Evolutionary conservation across 2,888 invertebrate genomes (phyloP), one percentile per base, ranked within the genome.

Genomic region (Thalpophila matura): DNA sequence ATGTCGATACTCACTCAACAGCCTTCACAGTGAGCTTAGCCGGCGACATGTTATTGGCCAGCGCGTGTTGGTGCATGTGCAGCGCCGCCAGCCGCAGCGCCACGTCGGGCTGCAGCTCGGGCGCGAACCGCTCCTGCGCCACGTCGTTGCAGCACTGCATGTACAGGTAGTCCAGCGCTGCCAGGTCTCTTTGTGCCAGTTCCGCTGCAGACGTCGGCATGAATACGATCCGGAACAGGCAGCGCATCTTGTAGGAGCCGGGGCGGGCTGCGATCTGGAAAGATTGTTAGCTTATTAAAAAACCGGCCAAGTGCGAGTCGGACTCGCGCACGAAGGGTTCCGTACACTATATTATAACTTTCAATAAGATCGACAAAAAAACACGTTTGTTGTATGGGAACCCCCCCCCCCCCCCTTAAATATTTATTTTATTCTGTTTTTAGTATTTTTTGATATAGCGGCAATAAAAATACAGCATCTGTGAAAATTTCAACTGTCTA

Each of bases 81-180:
- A 99, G 92, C 0, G 99, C 98, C 0, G 98, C 98, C 79, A 99
- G 92, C 49, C 98, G 95, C 65, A 99, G 89, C 20, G 98, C 98
- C 18, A 97, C 97, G 80, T 99, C 99, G 38, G 98, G 98, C 72
- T 91, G 90, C 77, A 99, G 95, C 86, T 99, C 99, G 0, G 98
- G 98, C 0, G 98, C 97, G 88, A 98, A 98, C 64, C 98, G 91
- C 85, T 99, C 99, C 85, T 98, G 98, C 0, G 98, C 97, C 12
- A 99, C 98, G 91, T 99, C 99, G 88, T 98, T 99, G 89, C 98
- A 98, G 90, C 98, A 98, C 94, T 98, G 98, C 88, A 97, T 96
- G 92, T 97, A 98, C 31, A 98, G 96, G 90, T 98, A 99, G 91
- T 99, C 98, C 81, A 99, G 96, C 0, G 98, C 97, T 18, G 97